phyloP scores from a whole-genome alignment of 2,113 vertebrate genomes.

The Ophiodon elongatus region DNA sequence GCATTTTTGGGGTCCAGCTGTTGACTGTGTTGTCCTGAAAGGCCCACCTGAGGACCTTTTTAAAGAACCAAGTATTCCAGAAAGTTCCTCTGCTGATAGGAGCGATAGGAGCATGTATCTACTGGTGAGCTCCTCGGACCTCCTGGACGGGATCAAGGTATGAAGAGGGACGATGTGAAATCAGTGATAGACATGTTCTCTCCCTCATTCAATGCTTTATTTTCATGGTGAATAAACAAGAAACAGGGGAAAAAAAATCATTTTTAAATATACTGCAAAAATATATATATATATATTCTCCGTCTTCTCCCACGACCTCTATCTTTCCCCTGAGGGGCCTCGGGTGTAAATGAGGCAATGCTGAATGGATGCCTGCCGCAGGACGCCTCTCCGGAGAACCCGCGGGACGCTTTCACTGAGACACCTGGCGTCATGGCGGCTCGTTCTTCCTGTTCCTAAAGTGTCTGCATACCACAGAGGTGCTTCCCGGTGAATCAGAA shows the following conservation, averaged over 20 bases:
- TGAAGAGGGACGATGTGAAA: conserved; percentile 25
- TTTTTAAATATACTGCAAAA: conserved; percentile 20
- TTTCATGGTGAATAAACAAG: conserved; percentile 39
- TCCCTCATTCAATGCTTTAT: conserved; percentile 12
- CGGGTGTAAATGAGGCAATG: conserved; percentile 8
- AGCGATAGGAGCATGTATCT: background rate
- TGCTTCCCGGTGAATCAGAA: background rate
- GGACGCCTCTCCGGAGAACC: conserved; percentile 17
- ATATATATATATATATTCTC: background rate
- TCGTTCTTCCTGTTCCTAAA: conserved; percentile 77
- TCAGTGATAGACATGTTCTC: conserved; percentile 1
- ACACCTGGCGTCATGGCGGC: conserved; percentile 68
- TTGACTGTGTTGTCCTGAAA: no score
- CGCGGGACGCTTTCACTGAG: conserved; percentile 74
- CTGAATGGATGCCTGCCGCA: conserved; percentile 1
- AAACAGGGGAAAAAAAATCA: background rate
- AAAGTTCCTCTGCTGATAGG: no score
- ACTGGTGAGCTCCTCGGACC: background rate
- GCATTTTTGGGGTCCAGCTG: no score
- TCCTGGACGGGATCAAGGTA: conserved; percentile 57
- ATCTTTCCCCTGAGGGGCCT: conserved; percentile 2
- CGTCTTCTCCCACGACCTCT: background rate
- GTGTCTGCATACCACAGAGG: conserved; percentile 75
- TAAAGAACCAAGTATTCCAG: no score
- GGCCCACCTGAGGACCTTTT: no score